Percentiles rank a stretch among this genome's conserved stretches.
Conservation (phyloP, 2,888 invertebrate genomes). For the Taenaris catops region DNA sequence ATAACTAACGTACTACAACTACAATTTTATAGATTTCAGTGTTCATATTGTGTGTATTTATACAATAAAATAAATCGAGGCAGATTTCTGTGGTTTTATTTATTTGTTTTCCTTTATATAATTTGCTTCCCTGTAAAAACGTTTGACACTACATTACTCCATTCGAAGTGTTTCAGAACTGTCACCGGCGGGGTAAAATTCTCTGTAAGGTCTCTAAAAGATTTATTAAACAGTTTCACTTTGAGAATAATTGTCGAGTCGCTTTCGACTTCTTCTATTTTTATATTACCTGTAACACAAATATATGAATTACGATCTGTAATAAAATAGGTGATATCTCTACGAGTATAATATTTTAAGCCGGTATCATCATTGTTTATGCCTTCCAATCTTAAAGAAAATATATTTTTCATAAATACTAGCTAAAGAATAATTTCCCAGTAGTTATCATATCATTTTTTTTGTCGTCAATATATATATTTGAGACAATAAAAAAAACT, state of each 20-base stretch:
- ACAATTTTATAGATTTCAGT: too few relatives aligned
- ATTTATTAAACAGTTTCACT: conserved; percentile 51
- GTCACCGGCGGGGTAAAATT: conserved; percentile 57
- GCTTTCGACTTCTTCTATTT: conserved; percentile 44
- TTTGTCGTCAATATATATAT: too few relatives aligned
- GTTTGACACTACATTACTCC: conserved; percentile 61
- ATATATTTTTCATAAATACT: too few relatives aligned
- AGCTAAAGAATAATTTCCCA: too few relatives aligned
- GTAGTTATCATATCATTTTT: too few relatives aligned
- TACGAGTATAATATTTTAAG: too few relatives aligned
- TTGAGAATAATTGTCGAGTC: conserved; percentile 44
- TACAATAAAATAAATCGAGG: conserved; percentile 60
- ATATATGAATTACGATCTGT: too few relatives aligned
- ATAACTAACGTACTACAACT: too few relatives aligned
- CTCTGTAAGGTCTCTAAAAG: conserved; percentile 49
- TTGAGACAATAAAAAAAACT: too few relatives aligned
- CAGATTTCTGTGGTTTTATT: conserved; percentile 33
- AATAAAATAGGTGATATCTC: too few relatives aligned
- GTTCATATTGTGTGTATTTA: conserved; percentile 62
- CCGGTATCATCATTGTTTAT: too few relatives aligned
- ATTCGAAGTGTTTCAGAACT: conserved; percentile 50
- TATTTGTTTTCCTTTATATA: conserved; percentile 30
- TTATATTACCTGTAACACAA: conserved; percentile 61
- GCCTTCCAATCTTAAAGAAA: too few relatives aligned
- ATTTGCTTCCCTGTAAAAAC: conserved; percentile 64